These are phyloP conservation scores for Melanostoma mellinum DNA, from an alignment of 2,888 invertebrate genomes.

Conservation along the genomic window DNA sequence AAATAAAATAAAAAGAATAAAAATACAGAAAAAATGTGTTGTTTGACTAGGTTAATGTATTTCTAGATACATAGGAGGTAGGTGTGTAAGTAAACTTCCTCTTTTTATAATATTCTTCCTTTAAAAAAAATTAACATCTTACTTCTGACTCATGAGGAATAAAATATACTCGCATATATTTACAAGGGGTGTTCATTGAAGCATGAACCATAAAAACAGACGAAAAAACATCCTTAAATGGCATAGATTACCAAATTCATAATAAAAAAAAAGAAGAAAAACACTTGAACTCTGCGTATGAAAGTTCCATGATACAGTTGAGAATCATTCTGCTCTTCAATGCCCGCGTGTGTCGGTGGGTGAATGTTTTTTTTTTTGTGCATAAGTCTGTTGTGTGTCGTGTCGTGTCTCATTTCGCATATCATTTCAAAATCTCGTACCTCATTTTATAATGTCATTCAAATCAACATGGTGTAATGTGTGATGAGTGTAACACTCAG, in stretches of 20 bases:
- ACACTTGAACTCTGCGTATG: neutral
- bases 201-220: conserved; percentile 53
- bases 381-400: too few species aligned
- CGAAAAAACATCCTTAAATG: conserved; percentile 10
- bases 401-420: too few species aligned
- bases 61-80: too few species aligned
- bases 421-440: too few species aligned
- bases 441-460: too few species aligned
- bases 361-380: too few species aligned
- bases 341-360: too few species aligned
- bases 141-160: neutral
- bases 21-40: too few species aligned
- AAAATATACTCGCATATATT: conserved; percentile 26
- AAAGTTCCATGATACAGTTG: neutral
- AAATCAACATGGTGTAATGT: too few species aligned
- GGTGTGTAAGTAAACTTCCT: conserved; percentile 14
- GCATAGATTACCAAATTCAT: conserved; percentile 39
- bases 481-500: too few species aligned
- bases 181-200: conserved; percentile 45
- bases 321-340: neutral
- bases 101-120: conserved; percentile 17
- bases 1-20: too few species aligned
- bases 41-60: too few species aligned
- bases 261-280: neutral
- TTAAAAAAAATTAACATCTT: neutral